Evolutionary conservation across 2,797 vertebrate species (phyloP).

Genomic region (Etheostoma nigrum): DNA sequence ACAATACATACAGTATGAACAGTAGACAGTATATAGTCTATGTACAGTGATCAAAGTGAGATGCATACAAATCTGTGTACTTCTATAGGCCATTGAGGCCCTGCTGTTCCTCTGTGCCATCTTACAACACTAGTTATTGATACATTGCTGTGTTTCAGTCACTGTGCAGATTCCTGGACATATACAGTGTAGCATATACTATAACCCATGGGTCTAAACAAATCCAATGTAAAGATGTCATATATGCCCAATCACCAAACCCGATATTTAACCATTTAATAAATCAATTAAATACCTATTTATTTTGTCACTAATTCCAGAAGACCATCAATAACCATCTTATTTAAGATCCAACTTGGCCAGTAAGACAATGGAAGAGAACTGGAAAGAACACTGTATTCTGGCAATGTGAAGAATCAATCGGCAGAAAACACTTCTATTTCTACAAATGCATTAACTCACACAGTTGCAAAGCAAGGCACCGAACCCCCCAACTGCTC

Average conservation of each 20-base stretch:
- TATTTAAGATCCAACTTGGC: neutral
- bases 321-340: neutral
- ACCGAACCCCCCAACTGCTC: too few species aligned
- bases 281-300: too few species aligned
- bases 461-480: neutral
- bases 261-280: neutral
- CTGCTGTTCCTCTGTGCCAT: too few species aligned
- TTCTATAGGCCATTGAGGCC: too few species aligned
- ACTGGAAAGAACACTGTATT: neutral
- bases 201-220: neutral
- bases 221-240: neutral
- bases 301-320: neutral
- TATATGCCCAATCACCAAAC: neutral
- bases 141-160: too few species aligned
- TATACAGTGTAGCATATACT: neutral
- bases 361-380: constrained; percentile 8
- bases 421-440: neutral
- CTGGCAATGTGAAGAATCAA: constrained; percentile 4
- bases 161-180: too few species aligned
- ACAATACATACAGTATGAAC: too few species aligned
- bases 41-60: too few species aligned
- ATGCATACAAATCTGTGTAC: too few species aligned
- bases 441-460: neutral
- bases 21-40: too few species aligned
- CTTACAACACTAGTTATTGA: too few species aligned